Base-by-base conservation (phyloP, 1,140 invertebrate species). In the Aphelinus certus region DNA sequence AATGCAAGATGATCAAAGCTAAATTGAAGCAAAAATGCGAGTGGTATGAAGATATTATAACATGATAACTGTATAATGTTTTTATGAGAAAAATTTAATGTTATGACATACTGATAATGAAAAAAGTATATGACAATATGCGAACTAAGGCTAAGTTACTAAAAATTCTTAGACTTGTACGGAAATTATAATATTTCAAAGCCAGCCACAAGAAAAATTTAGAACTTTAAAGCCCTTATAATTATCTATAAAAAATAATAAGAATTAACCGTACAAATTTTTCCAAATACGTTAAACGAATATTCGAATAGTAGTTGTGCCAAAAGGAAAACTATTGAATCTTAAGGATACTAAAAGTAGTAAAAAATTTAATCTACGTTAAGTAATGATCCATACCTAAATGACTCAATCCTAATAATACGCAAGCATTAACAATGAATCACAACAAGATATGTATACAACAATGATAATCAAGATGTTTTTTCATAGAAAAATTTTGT, bases 381-480 rank as follows among this genome's bases (percentile, higher is more conserved):
- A 87, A 87, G 83, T 86, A 82, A 86, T 87, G 84, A 85, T 87
- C 85, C 87, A 88, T 88, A 88, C 87, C 87, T 88, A 88, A 88
- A 86, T 88, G 86, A 88, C 86, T 87, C 86, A 88, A 87, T 88
- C 87, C 87, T 88, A 88, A 86, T 82, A 87, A 88, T 86, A 88
- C 85, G 86, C 87, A 88, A 88, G 87, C 87, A 88, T 88, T 88
- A 87, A 88, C 87, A 88, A 88, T 88, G 87, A 88, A 88, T 88
- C 84, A 88, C 85, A 88, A 88, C 86, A 87, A 88, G 82, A 88
- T 88, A 88, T 87, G 64, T 76, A 72, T 76, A 87, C 86, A 88
- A 84, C 81, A 86, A 86, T 88, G 83, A 81, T 87, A 87, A 82
- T 86, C 79, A 84, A 83, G 81, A 86, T 85, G 79, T 86, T 86